Conservation (phyloP, 2,888 invertebrate species). For the Luffia ferchaultella region DNA sequence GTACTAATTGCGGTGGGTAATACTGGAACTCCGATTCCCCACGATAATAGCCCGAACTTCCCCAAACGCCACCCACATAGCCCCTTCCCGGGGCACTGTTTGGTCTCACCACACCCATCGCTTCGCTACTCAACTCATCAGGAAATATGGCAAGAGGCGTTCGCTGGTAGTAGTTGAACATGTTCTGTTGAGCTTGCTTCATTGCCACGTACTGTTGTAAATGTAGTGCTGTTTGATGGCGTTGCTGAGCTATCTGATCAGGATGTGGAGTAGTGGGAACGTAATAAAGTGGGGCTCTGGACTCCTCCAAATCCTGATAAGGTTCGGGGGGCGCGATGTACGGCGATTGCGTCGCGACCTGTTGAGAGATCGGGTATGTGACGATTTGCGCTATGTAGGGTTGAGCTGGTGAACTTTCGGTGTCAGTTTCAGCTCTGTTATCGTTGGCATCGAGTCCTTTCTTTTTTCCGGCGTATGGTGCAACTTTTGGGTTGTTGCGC, state of each 20-base stretch:
- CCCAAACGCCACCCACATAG: slow-evolving; percentile 35
- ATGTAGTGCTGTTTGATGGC: slow-evolving; percentile 57
- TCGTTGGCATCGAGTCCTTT: slow-evolving; percentile 39
- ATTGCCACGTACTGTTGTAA: slow-evolving; percentile 60
- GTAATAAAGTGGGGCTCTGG: not conserved
- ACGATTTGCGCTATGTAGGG: slow-evolving; percentile 59
- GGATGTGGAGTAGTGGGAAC: slow-evolving; percentile 24
- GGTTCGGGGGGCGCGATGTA: slow-evolving; percentile 57
- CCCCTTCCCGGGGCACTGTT: slow-evolving; percentile 40
- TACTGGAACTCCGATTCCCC: slow-evolving; percentile 50
- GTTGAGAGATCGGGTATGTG: slow-evolving; percentile 55
- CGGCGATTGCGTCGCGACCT: slow-evolving; percentile 50
- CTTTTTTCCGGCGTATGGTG: slow-evolving; percentile 39
- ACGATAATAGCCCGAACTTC: slow-evolving; percentile 28
- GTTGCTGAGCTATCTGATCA: slow-evolving; percentile 46
- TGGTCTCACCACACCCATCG: slow-evolving; percentile 39
- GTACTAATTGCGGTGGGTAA: slow-evolving; percentile 14
- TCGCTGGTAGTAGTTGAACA: slow-evolving; percentile 49
- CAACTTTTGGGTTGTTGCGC: slow-evolving; percentile 53
- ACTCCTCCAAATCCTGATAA: slow-evolving; percentile 50
- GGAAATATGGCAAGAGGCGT: slow-evolving; percentile 54
- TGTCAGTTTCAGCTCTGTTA: slow-evolving; percentile 37
- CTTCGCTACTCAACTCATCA: slow-evolving; percentile 34
- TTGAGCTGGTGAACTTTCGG: slow-evolving; percentile 56
- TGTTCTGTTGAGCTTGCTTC: slow-evolving; percentile 62